phyloP scores from a whole-genome alignment of 2,113 vertebrate species.

The Bucco capensis region DNA sequence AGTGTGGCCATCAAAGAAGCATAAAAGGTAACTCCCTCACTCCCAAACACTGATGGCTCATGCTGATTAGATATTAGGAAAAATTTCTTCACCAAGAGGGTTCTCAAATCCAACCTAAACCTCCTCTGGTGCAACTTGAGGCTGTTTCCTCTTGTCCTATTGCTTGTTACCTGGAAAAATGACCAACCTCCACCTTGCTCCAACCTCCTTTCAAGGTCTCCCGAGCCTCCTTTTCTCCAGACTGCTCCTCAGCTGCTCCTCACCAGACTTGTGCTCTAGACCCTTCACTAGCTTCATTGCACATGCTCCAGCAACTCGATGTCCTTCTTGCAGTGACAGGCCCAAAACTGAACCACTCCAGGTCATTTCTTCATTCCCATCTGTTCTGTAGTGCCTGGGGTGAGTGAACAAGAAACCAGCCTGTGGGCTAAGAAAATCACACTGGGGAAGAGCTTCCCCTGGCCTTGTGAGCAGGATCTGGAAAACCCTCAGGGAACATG shows the following conservation, averaged over 20 bases:
- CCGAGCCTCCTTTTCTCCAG: background rate
- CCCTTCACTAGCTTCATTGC: background rate
- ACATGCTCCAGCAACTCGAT: background rate
- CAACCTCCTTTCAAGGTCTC: background rate
- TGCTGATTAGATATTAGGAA: background rate
- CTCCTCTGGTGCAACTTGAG: background rate
- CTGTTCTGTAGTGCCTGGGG: background rate
- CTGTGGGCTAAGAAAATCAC: background rate
- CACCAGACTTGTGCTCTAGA: background rate
- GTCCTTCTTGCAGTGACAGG: background rate
- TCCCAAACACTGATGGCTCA: fast-evolving
- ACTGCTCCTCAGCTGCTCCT: background rate
- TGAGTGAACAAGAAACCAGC: background rate
- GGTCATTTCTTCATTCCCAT: background rate
- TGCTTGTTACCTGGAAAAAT: background rate
- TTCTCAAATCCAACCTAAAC: background rate
- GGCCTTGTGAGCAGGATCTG: background rate
- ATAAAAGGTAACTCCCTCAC: background rate
- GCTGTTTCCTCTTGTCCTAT: background rate
- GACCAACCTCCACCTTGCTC: background rate
- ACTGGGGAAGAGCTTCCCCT: fast-evolving
- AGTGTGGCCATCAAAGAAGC: background rate
- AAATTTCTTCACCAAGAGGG: too few species aligned
- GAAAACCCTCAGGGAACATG: fast-evolving
- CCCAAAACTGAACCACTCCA: background rate